Evolutionary conservation across 2,113 vertebrate species (phyloP).

Genomic region (Nesoenas mayeri): DNA sequence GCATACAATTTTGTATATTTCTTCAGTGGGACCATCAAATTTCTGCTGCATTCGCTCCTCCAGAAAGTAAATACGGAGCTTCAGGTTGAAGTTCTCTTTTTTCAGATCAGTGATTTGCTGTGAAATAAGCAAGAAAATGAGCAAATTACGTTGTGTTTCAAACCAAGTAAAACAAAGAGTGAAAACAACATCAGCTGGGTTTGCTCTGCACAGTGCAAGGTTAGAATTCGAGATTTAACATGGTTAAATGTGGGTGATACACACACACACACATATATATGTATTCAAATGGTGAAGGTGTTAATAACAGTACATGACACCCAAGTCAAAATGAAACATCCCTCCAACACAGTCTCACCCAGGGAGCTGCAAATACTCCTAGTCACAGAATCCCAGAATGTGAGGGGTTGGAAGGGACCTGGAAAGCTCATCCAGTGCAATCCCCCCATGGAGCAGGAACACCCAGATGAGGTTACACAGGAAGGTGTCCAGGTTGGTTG

Average conservation of each 20-base stretch:
- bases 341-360: background rate
- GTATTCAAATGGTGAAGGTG: background rate
- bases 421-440: no score
- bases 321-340: background rate
- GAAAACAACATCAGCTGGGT: background rate
- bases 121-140: slow-evolving; percentile 8
- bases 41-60: slow-evolving; percentile 95
- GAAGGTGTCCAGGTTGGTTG: no score
- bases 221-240: background rate
- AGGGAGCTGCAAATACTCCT: background rate
- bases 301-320: background rate
- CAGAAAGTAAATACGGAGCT: slow-evolving; percentile 97
- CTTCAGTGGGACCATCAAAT: slow-evolving; percentile 88
- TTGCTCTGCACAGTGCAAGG: background rate
- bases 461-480: no score
- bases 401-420: no score
- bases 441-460: no score
- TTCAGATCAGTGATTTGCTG: slow-evolving; percentile 97
- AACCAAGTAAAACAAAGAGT: background rate
- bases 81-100: slow-evolving; percentile 98
- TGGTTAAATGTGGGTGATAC: background rate
- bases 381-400: background rate
- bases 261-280: rapidly evolving
- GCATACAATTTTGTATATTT: slow-evolving; percentile 89
- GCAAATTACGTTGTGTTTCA: background rate